These are phyloP conservation scores for Ricordea florida DNA, from an alignment of 92 coral and sea anemone species.

Conservation along the genomic window DNA sequence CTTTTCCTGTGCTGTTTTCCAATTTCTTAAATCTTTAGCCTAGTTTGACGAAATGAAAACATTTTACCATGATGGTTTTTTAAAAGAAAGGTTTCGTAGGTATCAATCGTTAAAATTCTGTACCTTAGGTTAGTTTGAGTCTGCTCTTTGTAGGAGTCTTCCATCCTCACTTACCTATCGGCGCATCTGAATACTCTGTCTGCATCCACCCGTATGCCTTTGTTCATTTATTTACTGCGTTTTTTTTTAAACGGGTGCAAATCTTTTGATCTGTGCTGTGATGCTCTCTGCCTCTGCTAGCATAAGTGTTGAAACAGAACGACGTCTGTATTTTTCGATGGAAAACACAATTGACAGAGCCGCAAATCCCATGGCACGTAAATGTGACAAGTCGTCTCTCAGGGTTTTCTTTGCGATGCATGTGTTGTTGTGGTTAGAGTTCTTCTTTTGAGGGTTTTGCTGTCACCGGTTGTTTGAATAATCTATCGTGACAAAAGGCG, in stretches of 20 bases:
- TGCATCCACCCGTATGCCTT: background rate
- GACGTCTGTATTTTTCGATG: conserved; percentile 23
- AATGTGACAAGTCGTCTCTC: background rate
- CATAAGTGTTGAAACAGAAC: conserved; percentile 15
- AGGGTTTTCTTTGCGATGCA: background rate
- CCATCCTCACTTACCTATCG: background rate
- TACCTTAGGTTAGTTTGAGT: too few species aligned
- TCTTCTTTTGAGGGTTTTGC: too few species aligned
- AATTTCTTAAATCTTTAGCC: too few species aligned
- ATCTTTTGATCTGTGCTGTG: conserved; percentile 14
- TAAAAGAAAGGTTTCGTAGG: too few species aligned
- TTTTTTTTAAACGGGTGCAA: conserved; percentile 3
- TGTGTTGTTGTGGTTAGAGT: too few species aligned
- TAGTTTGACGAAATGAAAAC: too few species aligned
- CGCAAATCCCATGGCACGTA: background rate
- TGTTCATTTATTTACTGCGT: conserved; percentile 28
- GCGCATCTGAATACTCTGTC: background rate
- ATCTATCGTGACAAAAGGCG: too few species aligned
- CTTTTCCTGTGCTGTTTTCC: too few species aligned
- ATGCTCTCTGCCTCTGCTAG: conserved; percentile 1
- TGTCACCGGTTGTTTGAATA: too few species aligned
- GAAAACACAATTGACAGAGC: conserved; percentile 14
- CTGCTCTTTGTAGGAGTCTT: background rate
- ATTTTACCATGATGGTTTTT: too few species aligned
- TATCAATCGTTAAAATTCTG: too few species aligned